phyloP scores from a whole-genome alignment of 2,888 invertebrate genomes.

The Leucania comma region DNA sequence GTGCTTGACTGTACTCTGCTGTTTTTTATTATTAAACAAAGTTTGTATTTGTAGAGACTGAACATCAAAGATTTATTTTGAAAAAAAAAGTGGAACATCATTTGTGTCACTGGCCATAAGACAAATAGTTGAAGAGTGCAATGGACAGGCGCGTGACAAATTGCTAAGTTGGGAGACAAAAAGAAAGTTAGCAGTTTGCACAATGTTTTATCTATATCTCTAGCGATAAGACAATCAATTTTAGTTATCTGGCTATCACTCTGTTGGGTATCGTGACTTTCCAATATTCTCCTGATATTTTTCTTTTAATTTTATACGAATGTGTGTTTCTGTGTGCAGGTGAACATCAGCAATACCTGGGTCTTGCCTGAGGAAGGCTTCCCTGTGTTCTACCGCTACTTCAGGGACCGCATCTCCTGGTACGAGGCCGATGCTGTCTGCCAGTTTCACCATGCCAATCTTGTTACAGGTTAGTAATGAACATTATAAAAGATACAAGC shows the following conservation, averaged over 20 bases:
- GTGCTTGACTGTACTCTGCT: constrained; percentile 27
- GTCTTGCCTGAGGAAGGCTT: constrained; percentile 95
- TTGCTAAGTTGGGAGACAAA: constrained; percentile 10
- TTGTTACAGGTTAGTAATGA: constrained; percentile 93
- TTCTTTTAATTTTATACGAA: not conserved
- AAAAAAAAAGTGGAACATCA: not conserved
- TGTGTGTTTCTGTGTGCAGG: constrained; percentile 88
- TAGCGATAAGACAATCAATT: not conserved
- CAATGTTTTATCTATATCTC: not conserved
- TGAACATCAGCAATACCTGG: constrained; percentile 96
- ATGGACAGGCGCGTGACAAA: constrained; percentile 45
- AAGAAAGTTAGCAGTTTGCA: constrained; percentile 17
- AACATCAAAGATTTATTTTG: constrained; percentile 12
- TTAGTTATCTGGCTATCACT: not conserved
- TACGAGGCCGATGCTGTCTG: constrained; percentile 96
- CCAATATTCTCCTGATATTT: not conserved
- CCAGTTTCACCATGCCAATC: constrained; percentile 95
- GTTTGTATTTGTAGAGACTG: constrained; percentile 31
- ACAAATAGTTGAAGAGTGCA: constrained; percentile 41
- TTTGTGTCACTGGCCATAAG: not conserved
- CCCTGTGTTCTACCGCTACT: constrained; percentile 95
- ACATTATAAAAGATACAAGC: not conserved
- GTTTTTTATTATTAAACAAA: constrained; percentile 48
- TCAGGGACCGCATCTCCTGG: constrained; percentile 96
- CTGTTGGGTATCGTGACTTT: not conserved